Evolutionary conservation across 2,113 vertebrate species (phyloP).

Genomic region (Puffinus mauretanicus): DNA sequence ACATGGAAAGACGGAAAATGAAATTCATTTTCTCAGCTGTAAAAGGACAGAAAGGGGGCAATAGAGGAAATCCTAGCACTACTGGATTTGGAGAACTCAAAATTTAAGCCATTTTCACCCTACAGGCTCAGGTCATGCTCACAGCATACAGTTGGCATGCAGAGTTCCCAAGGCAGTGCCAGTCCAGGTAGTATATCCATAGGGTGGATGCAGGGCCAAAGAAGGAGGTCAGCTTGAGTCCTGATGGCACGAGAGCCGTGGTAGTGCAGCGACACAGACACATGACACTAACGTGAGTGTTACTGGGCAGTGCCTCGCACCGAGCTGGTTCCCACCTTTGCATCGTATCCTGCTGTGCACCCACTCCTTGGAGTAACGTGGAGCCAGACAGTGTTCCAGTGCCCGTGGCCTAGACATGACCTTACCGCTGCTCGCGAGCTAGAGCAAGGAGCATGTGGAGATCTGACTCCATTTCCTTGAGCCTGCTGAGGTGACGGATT

Average conservation of each 20-base stretch:
- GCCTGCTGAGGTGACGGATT: background rate
- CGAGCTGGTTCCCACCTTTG: background rate
- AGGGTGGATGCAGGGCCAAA: too few relatives aligned
- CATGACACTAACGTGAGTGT: background rate
- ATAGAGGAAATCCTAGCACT: background rate
- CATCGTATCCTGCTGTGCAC: background rate
- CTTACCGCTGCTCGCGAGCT: background rate
- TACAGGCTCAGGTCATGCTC: background rate
- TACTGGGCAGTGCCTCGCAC: background rate
- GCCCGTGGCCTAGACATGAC: background rate
- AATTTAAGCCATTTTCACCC: background rate
- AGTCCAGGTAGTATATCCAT: background rate
- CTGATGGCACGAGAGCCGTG: background rate
- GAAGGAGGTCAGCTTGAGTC: background rate
- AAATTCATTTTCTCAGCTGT: background rate
- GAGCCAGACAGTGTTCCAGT: background rate
- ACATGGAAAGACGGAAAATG: background rate
- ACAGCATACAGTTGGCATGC: background rate
- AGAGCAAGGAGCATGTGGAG: background rate
- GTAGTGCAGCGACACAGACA: background rate
- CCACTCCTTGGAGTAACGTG: rapidly evolving
- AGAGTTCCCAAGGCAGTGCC: background rate
- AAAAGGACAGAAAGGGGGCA: background rate
- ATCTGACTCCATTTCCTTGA: background rate
- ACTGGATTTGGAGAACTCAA: background rate